phyloP scores from a whole-genome alignment of 2,888 invertebrate species.

The Lepidonotus clava region DNA sequence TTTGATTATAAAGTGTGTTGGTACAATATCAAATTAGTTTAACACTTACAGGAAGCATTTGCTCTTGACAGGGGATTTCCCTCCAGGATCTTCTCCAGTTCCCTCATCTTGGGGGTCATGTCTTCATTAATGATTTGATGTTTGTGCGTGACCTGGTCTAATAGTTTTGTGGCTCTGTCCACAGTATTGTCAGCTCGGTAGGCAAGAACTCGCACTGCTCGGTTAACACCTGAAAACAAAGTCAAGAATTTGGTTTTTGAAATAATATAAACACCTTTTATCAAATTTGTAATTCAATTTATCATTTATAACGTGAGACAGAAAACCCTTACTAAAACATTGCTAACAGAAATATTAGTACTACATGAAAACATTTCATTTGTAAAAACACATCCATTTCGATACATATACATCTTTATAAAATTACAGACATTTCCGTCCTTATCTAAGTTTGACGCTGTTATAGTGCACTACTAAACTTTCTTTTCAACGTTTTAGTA shows the following conservation, averaged over 20 bases:
- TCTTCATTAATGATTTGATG: neutral
- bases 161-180: neutral
- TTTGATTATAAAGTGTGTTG: neutral
- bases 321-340: neutral
- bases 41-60: neutral
- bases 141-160: conserved; percentile 3
- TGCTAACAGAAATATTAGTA: neutral
- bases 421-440: no score
- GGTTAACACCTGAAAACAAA: conserved; percentile 35
- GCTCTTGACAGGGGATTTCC: conserved; percentile 5
- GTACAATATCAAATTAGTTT: neutral
- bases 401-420: no score
- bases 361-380: no score
- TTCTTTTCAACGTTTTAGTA: no score
- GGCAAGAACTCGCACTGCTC: conserved; percentile 30
- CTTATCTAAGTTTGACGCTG: no score
- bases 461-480: no score
- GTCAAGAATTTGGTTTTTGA: neutral
- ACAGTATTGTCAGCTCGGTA: conserved; percentile 49
- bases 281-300: neutral
- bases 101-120: conserved; percentile 40
- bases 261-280: neutral
- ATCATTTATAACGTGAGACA: neutral
- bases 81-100: conserved; percentile 12
- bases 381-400: no score